phyloP scores from a whole-genome alignment of 2,888 invertebrate genomes.

The Crossocerus cetratus region DNA sequence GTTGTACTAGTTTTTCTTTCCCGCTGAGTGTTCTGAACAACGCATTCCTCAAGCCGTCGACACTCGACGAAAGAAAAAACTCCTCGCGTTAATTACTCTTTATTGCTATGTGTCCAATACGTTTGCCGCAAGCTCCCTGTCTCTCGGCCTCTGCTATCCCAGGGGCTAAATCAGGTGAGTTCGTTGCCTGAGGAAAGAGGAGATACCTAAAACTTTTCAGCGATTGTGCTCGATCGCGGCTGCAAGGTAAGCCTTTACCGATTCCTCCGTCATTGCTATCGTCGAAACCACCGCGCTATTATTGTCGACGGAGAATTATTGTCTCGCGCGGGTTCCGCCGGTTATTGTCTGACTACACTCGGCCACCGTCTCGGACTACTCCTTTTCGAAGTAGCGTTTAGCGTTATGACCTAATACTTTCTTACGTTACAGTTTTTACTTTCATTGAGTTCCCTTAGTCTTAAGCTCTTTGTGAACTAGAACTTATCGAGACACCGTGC shows the following conservation, averaged over 20 bases:
- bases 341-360: slow-evolving; percentile 35
- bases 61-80: slow-evolving; percentile 18
- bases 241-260: too few species aligned
- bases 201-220: slow-evolving; percentile 69
- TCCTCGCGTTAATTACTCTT: slow-evolving; percentile 27
- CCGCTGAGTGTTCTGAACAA: too few species aligned
- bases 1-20: slow-evolving; percentile 34
- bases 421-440: slow-evolving; percentile 3
- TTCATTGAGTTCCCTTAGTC: not conserved
- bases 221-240: slow-evolving; percentile 57
- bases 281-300: slow-evolving; percentile 29
- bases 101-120: slow-evolving; percentile 50
- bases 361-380: too few species aligned
- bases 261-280: not conserved
- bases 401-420: not conserved
- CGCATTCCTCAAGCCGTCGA: not conserved
- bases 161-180: not conserved
- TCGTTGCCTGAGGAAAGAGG: not conserved
- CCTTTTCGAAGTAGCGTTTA: too few species aligned
- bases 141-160: slow-evolving; percentile 19
- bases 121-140: slow-evolving; percentile 9
- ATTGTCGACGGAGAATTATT: slow-evolving; percentile 43
- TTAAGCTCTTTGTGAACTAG: too few species aligned
- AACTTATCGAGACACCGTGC: too few species aligned
- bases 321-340: slow-evolving; percentile 35